Conservation (phyloP, 1,140 invertebrate species). For the Drosophila insularis region DNA sequence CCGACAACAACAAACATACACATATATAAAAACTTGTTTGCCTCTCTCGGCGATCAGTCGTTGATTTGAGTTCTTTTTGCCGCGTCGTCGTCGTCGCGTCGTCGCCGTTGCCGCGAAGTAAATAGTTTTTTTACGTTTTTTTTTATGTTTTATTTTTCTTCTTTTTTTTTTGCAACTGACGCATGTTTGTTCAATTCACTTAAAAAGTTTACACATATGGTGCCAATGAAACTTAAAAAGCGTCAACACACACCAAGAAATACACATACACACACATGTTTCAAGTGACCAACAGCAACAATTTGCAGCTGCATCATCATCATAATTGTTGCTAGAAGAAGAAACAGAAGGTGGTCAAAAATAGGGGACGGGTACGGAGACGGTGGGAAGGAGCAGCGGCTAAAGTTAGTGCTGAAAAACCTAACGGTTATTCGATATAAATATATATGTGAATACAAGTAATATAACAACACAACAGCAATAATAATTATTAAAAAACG, state of each 20-base stretch:
- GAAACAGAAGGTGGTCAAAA: background rate
- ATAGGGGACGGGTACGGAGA: background rate
- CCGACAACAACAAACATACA: conserved; percentile 1
- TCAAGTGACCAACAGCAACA: conserved; percentile 22
- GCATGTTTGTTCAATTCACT: conserved; percentile 20
- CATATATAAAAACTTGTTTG: conserved; percentile 15
- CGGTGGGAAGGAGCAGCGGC: background rate
- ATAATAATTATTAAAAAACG: conserved; percentile 32
- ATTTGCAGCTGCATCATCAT: conserved; percentile 10
- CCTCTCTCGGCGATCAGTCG: conserved; percentile 13
- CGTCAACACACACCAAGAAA: background rate
- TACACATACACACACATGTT: conserved; percentile 8
- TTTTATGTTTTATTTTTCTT: conserved; percentile 17
- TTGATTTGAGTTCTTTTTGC: conserved; percentile 36
- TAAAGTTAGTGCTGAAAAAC: conserved; percentile 6
- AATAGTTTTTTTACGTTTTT: conserved; percentile 46
- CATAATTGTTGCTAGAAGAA: background rate
- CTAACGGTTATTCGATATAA: conserved; percentile 22
- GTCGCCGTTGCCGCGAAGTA: conserved; percentile 9
- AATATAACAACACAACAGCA: conserved; percentile 41
- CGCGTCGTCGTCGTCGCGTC: conserved; percentile 31
- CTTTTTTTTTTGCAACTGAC: conserved; percentile 40
- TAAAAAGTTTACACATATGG: conserved; percentile 37
- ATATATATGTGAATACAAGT: background rate
- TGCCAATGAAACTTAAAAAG: conserved; percentile 8